Conservation (phyloP, 2,888 invertebrate species). For the Alitta virens region DNA sequence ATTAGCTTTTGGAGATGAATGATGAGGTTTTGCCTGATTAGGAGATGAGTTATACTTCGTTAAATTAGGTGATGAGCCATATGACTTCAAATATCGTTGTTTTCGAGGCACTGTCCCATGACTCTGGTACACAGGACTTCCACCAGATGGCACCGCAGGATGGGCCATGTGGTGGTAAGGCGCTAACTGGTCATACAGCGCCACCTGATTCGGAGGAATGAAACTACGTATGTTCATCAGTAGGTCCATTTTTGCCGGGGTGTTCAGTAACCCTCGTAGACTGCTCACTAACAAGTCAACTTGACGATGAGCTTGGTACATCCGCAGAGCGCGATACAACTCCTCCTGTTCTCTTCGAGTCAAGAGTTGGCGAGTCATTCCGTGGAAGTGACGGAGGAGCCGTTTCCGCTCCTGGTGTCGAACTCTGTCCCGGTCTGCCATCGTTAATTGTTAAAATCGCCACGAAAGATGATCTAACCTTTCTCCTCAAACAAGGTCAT, state of each 20-base stretch:
- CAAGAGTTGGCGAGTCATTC: slow-evolving; percentile 23
- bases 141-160: neutral
- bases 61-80: too few species aligned
- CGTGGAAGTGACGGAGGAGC: slow-evolving; percentile 23
- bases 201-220: slow-evolving; percentile 33
- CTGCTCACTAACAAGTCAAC: neutral
- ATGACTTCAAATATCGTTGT: too few species aligned
- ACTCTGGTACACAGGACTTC: too few species aligned
- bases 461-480: too few species aligned
- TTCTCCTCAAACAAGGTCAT: too few species aligned
- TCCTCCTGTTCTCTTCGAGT: slow-evolving; percentile 33
- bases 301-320: slow-evolving; percentile 20
- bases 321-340: slow-evolving; percentile 36
- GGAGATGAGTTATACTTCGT: too few species aligned
- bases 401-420: slow-evolving; percentile 2
- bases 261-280: slow-evolving; percentile 34
- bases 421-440: too few species aligned
- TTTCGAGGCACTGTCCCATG: too few species aligned
- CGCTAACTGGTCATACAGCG: slow-evolving; percentile 30
- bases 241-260: slow-evolving; percentile 39
- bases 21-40: too few species aligned
- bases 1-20: too few species aligned
- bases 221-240: slow-evolving; percentile 38
- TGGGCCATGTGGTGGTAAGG: slow-evolving; percentile 32
- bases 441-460: too few species aligned